Percentiles rank a stretch among this genome's conserved stretches.
Conservation (phyloP, 2,113 vertebrate genomes). For the Acanthochromis polyacanthus region DNA sequence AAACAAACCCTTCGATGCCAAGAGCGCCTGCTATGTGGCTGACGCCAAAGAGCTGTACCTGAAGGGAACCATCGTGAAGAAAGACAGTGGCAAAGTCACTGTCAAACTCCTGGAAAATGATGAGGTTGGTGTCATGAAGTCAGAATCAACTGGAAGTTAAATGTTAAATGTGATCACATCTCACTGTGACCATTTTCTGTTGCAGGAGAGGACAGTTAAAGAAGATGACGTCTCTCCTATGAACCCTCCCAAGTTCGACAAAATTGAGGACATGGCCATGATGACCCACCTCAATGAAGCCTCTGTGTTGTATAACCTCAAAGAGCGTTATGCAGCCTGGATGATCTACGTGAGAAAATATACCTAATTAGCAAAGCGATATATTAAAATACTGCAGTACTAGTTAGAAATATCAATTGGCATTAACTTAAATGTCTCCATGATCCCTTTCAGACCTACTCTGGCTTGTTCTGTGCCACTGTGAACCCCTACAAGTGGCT, state of each 20-base stretch:
- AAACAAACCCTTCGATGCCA: slow-evolving; percentile 72
- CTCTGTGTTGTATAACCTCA: slow-evolving; percentile 89
- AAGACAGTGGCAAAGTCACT: slow-evolving; percentile 65
- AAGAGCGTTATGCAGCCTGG: slow-evolving; percentile 94
- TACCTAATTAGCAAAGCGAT: background rate
- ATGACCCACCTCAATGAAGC: slow-evolving; percentile 92
- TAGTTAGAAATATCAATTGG: background rate
- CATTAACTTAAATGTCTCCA: background rate
- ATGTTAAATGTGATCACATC: background rate
- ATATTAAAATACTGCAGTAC: background rate
- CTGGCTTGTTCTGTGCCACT: slow-evolving; percentile 76
- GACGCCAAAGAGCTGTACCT: slow-evolving; percentile 70
- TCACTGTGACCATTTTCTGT: slow-evolving; percentile 16
- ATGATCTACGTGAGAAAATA: slow-evolving; percentile 91
- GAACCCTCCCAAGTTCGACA: slow-evolving; percentile 83
- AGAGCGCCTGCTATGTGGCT: slow-evolving; percentile 64
- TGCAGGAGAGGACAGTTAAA: slow-evolving; percentile 74
- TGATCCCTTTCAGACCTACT: slow-evolving; percentile 71
- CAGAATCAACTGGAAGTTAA: background rate
- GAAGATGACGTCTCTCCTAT: slow-evolving; percentile 70
- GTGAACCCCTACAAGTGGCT: slow-evolving; percentile 80
- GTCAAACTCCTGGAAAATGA: slow-evolving; percentile 54
- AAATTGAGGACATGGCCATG: slow-evolving; percentile 93
- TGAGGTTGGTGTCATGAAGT: slow-evolving; percentile 56
- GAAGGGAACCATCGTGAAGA: slow-evolving; percentile 68